Base-by-base conservation (phyloP, 2,888 invertebrate genomes). In the Parnassius smintheus region DNA sequence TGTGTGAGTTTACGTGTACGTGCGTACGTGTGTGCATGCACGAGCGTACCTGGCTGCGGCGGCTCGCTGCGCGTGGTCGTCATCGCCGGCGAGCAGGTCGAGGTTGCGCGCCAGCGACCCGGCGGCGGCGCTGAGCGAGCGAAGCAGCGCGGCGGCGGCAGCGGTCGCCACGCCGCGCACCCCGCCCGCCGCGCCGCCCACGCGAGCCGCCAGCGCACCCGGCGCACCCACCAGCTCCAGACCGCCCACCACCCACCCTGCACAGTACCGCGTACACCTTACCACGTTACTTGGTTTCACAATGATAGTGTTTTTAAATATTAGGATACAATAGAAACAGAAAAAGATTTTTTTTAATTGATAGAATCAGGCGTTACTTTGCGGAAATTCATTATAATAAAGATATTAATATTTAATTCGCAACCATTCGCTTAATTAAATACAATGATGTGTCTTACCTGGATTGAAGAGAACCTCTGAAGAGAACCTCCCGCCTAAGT, bases 51-150 rank as follows among this genome's bases (percentile, higher is more conserved):
- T 90, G 9, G 95, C 94, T 60, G 96, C 96, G 72, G 98, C 98
- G 35, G 97, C 96, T 25, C 98, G 91, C 65, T 94, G 92, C 25
- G 96, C 93, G 81, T 98, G 98, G 69, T 97, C 97, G 35, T 95
- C 94, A 75, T 98, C 98, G 25, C 98, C 92, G 0, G 98, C 97
- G 58, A 98, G 85, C 22, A 97, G 92, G 80, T 99, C 98, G 74
- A 98, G 93, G 89, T 98, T 99, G 56, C 98, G 92, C 0, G 98
- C 98, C 22, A 98, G 95, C 63, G 98, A 98, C 22, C 96, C 96
- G 0, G 98, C 98, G 80, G 98, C 93, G 72, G 98, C 98, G 41
- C 97, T 97, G 0, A 99, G 94, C 0, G 98, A 98, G 66, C 96
- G 96, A 1, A 98, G 92, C 4, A 98, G 63, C 0, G 87, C 90